Evolutionary conservation across 2,797 vertebrate species (phyloP).

Genomic region (Danio jaintianensis): DNA sequence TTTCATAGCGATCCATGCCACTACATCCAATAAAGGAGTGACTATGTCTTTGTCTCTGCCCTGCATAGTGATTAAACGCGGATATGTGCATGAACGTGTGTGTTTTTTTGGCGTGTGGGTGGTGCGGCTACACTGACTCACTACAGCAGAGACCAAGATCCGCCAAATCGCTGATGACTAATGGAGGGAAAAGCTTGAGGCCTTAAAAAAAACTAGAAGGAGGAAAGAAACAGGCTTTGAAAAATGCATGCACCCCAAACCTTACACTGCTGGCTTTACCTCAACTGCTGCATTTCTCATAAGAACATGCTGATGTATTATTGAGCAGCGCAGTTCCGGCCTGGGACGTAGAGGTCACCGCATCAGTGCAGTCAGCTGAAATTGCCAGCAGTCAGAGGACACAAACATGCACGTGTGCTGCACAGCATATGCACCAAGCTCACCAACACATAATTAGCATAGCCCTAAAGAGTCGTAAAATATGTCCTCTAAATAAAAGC

Average conservation of each 20-base stretch:
- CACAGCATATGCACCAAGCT: constrained; percentile 7
- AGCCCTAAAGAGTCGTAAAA: background rate
- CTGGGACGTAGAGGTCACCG: constrained; percentile 34
- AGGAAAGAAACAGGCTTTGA: constrained; percentile 40
- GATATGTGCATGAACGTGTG: constrained; percentile 1
- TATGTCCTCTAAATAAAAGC: background rate
- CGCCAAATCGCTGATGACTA: constrained; percentile 55
- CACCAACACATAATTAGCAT: constrained; percentile 5
- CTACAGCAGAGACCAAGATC: constrained; percentile 21
- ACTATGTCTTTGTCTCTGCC: constrained; percentile 15
- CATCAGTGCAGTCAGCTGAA: constrained; percentile 51
- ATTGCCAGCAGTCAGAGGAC: constrained; percentile 37
- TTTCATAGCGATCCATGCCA: background rate
- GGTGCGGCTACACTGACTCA: constrained; percentile 62
- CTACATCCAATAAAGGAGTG: constrained; percentile 1
- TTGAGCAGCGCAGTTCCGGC: constrained; percentile 58
- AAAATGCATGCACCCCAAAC: constrained; percentile 52
- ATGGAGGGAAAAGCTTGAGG: constrained; percentile 37
- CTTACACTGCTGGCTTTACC: constrained; percentile 30
- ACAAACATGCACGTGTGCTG: constrained; percentile 35
- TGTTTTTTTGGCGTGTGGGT: constrained; percentile 42
- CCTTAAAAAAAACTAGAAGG: constrained; percentile 3
- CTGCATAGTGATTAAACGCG: constrained; percentile 12
- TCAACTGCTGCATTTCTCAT: constrained; percentile 49
- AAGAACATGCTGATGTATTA: constrained; percentile 66